Base-by-base conservation (phyloP, 1,140 invertebrate species). In the Polyergus mexicanus region DNA sequence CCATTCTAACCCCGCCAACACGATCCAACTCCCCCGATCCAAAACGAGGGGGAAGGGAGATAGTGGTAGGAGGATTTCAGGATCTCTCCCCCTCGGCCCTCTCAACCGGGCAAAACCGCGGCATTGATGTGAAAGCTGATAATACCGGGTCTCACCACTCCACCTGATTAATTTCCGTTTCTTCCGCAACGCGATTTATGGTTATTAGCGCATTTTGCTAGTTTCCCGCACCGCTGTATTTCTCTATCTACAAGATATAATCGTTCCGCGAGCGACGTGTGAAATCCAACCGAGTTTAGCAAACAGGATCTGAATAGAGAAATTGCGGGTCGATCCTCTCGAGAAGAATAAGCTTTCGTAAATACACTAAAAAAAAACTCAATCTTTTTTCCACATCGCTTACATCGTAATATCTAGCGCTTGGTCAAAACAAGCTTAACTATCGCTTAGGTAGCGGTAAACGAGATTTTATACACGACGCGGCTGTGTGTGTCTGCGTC, bases 91-190 rank as follows among this genome's bases (percentile, higher is more conserved):
- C 41, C 66, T 68, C 60, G 35, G 60, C 35, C 51, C 58, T 71
- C 83, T 88, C 78, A 77, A 47, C 83, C 84, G 54, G 69, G 63
- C 84, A 84, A 90, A 91, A 90, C 89, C 89, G 71, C 89, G 80
- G 78, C 56, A 85, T 86, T 87, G 90, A 91, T 90, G 85, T 62
- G 88, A 90, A 88, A 90, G 77, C 91, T 88, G 88, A 91, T 91
- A 91, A 91, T 91, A 87, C 84, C 62, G 32, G 68, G 84, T 85
- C 75, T 88, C 88, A 72, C 85, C 90, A 88, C 86, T 90, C 74
- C 72, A 78, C 56, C 84, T 88, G 90, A 91, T 91, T 91, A 91
- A 91, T 91, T 91, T 86, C 90, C 86, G 54, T 88, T 85, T 78
- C 89, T 72, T 44, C 62, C 28, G 68, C 72, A 54, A 65, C 11